Base-by-base conservation (phyloP, 2,113 vertebrate genomes). In the Paraplagusia blochii region DNA sequence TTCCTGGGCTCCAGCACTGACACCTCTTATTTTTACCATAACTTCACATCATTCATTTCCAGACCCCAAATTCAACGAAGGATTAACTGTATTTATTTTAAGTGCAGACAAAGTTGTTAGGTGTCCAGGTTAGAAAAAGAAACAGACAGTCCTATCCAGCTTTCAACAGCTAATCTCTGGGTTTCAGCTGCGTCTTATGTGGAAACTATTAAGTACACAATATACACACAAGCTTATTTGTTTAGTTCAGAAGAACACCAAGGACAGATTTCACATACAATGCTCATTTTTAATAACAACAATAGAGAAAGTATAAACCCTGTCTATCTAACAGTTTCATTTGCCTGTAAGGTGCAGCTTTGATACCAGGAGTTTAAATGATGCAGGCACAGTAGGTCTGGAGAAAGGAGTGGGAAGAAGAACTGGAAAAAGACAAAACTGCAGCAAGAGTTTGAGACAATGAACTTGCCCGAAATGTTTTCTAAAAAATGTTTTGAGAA, bases 341-440 rank as follows among this genome's bases (percentile, higher is more conserved):
- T 74, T 74, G 70, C 77, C 81, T 75, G 74, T 87, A 87, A 87
- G 84, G 87, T 87, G 85, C 85, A 75, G 72, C 84, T 80, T 70
- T 82, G 72, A 33, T 73, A 78, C 69, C 63, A 71, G 70, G 69
- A 76, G 69, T 71, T 72, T 84, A 72, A 29, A 69, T 64, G 74
- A 72, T 55, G 75, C 56, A 35, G 58, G 66, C 77, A 76, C 79
- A 85, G 81, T 79, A 73, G 69, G 58, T 70, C 68, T 60, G 66
- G n/a, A n/a, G n/a, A n/a, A n/a, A n/a, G n/a, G n/a, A n/a, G n/a
- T n/a, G n/a, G n/a, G n/a, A n/a, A n/a, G n/a, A n/a, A n/a, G n/a
- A n/a, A 50, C 40, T 11, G 7, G 22, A 73, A 14, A 72, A 62
- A 12, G 8, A 63, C 65, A 78, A n/a, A n/a, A 63, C 63, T 59